A percentile compares a stretch with the other conserved stretches of the same genome.
Conservation (phyloP, 23 tunicate genomes). For the Phallusia fumigata region DNA sequence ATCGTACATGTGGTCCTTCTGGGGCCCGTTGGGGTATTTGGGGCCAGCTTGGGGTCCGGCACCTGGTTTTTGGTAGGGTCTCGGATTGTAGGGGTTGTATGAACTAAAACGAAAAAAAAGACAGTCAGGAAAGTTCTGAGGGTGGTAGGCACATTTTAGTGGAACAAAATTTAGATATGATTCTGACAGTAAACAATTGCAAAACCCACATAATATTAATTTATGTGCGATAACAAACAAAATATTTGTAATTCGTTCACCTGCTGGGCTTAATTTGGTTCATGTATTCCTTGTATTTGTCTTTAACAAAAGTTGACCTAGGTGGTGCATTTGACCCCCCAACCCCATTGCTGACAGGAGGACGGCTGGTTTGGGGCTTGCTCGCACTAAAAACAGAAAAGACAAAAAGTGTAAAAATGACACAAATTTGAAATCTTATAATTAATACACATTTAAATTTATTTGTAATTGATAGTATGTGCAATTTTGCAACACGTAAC, state of each 20-base stretch:
- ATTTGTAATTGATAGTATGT: too few species aligned
- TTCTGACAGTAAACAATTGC: too few species aligned
- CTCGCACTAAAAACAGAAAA: not conserved
- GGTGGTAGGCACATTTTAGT: too few species aligned
- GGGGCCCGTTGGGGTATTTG: slow-evolving; percentile 41
- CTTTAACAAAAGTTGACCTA: slow-evolving; percentile 55
- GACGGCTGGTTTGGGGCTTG: slow-evolving; percentile 29
- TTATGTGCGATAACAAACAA: too few species aligned
- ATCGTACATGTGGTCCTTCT: slow-evolving; percentile 85
- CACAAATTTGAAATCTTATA: too few species aligned
- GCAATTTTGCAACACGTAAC: too few species aligned
- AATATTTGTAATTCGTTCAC: not conserved
- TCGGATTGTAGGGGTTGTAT: slow-evolving; percentile 47
- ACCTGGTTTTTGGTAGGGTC: slow-evolving; percentile 52
- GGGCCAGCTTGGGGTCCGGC: slow-evolving; percentile 8
- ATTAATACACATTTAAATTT: too few species aligned
- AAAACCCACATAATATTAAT: too few species aligned
- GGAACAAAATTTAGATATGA: too few species aligned
- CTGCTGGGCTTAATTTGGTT: slow-evolving; percentile 49
- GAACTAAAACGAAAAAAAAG: slow-evolving; percentile 10
- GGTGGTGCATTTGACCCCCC: slow-evolving; percentile 21
- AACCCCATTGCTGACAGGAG: slow-evolving; percentile 40
- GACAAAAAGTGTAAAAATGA: too few species aligned
- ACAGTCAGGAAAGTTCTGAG: too few species aligned
- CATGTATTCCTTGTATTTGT: slow-evolving; percentile 62